phyloP scores from a whole-genome alignment of 2,888 invertebrate genomes.

The Acronicta aceris region DNA sequence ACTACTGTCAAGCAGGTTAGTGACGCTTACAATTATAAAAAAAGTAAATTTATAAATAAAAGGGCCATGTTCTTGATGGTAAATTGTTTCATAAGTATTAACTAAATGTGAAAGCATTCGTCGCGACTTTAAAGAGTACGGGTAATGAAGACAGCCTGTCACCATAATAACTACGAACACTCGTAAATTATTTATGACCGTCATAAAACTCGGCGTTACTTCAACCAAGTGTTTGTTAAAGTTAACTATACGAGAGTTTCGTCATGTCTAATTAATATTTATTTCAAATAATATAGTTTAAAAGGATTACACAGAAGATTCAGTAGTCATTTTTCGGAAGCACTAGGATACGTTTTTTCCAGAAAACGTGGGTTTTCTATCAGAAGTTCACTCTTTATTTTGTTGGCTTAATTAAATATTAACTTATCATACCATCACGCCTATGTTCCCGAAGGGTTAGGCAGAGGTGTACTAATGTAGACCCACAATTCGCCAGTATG shows the following conservation, averaged over 20 bases:
- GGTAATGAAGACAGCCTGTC: conserved; percentile 60
- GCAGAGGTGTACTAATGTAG: no score
- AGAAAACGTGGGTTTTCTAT: no score
- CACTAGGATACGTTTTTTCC: no score
- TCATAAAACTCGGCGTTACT: conserved; percentile 65
- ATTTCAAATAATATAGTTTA: conserved; percentile 23
- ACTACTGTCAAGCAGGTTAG: no score
- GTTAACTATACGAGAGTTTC: conserved; percentile 61
- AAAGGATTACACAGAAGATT: conserved; percentile 6
- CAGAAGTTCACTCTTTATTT: no score
- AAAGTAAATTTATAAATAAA: neutral
- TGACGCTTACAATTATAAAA: neutral
- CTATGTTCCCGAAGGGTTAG: no score
- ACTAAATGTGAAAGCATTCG: conserved; percentile 24
- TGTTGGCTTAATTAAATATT: no score
- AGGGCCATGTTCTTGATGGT: neutral
- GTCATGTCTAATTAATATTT: conserved; percentile 50
- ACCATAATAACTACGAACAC: conserved; percentile 61
- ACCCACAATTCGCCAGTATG: no score
- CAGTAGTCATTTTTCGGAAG: no score
- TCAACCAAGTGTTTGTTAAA: conserved; percentile 65
- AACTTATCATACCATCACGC: no score
- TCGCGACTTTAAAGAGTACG: conserved; percentile 24
- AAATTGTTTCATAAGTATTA: conserved; percentile 14
- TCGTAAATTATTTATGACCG: conserved; percentile 72